phyloP scores from a whole-genome alignment of 2,113 vertebrate genomes.

The Urocynchramus pylzowi region DNA sequence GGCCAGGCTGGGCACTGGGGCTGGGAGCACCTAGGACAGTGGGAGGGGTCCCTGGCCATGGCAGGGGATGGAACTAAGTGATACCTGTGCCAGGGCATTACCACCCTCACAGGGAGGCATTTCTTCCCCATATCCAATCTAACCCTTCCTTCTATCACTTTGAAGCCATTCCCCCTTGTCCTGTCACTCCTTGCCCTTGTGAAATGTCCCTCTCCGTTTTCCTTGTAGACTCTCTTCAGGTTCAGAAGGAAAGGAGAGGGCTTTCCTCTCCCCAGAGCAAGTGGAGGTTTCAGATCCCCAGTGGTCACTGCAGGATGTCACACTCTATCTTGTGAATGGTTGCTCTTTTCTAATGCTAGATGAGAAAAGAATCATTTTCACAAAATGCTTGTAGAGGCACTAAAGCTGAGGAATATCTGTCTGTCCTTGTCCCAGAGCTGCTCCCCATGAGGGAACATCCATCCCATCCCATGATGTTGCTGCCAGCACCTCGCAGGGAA shows the following conservation, averaged over 20 bases:
- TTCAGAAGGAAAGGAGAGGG: neutral
- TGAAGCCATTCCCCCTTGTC: neutral
- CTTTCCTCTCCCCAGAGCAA: neutral
- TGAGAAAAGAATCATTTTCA: neutral
- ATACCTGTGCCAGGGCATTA: neutral
- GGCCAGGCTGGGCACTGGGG: accelerated
- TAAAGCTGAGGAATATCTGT: neutral
- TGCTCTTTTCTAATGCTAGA: neutral
- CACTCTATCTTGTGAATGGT: accelerated
- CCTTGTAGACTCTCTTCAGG: neutral
- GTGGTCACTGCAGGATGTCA: neutral
- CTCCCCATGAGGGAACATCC: neutral
- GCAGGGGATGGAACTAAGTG: neutral
- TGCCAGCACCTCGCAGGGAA: neutral
- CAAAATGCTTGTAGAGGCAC: accelerated
- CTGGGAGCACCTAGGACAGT: neutral
- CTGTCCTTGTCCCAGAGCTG: neutral
- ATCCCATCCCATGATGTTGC: neutral
- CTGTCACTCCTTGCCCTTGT: neutral
- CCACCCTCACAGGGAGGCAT: neutral
- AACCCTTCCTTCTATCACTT: neutral
- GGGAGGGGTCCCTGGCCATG: neutral
- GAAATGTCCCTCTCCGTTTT: neutral
- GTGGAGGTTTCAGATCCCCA: neutral
- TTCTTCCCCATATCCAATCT: neutral